Percentiles rank a stretch among this genome's conserved stretches.
Evolutionary conservation across 2,113 vertebrate species (phyloP).

Genomic region (Hippocampus abdominalis): DNA sequence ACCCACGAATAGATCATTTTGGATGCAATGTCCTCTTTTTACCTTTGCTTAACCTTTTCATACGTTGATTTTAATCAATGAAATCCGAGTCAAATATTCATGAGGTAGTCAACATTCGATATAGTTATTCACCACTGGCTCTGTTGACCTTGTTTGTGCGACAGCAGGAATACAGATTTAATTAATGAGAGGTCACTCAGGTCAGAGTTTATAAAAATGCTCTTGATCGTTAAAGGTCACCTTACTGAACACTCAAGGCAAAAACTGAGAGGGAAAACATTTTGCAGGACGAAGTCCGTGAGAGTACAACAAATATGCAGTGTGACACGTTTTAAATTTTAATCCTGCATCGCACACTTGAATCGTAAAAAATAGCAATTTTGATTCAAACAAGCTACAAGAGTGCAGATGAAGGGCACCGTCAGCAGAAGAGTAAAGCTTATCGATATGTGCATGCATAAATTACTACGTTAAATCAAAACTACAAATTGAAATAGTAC

Average conservation of each 20-base stretch:
- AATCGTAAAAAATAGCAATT: background rate
- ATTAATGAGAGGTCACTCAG: background rate
- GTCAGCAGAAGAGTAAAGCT: background rate
- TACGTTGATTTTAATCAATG: background rate
- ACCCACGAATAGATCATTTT: constrained; percentile 30
- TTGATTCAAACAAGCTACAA: background rate
- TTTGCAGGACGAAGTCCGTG: background rate
- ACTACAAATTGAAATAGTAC: background rate
- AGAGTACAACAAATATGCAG: background rate
- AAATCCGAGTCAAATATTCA: background rate
- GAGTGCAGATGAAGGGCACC: background rate
- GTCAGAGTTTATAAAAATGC: background rate
- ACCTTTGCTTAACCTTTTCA: constrained; percentile 12
- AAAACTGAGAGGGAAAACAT: background rate
- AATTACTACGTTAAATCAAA: background rate
- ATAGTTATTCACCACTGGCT: background rate
- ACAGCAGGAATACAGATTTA: background rate
- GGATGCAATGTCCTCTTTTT: constrained; percentile 7
- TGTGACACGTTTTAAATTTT: background rate
- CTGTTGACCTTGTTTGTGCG: background rate
- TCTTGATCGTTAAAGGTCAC: background rate
- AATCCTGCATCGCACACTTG: background rate
- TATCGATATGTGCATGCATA: background rate
- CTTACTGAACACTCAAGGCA: background rate
- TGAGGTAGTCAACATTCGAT: background rate